Evolutionary conservation across 2,113 vertebrate genomes (phyloP).

Genomic region (Ibidorhyncha struthersii): DNA sequence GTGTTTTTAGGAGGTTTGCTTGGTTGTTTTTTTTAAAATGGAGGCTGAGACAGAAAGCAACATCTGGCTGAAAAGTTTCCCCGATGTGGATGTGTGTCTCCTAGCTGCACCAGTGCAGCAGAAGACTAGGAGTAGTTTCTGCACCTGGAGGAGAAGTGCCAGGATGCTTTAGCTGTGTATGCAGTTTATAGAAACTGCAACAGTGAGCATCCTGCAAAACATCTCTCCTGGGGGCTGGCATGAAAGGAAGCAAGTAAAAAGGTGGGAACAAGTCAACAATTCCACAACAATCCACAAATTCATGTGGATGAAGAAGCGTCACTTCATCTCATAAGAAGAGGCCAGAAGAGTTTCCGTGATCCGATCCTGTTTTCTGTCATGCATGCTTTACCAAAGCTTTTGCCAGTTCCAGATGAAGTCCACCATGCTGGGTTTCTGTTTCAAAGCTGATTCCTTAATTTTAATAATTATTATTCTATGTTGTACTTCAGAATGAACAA

Average conservation of each 20-base stretch:
- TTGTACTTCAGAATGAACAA: not conserved
- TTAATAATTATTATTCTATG: not conserved
- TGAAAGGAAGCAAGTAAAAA: rapidly evolving
- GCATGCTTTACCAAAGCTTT: not conserved
- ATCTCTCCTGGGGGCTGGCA: not conserved
- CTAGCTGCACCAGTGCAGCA: not conserved
- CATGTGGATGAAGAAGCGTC: not conserved
- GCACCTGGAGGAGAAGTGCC: rapidly evolving
- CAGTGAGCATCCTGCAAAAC: not conserved
- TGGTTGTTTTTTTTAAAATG: not conserved
- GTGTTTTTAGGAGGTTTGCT: not conserved
- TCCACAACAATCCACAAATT: too few species aligned
- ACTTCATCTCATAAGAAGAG: not conserved
- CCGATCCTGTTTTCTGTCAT: not conserved
- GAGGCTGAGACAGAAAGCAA: not conserved
- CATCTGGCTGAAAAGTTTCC: not conserved
- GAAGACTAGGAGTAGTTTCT: not conserved
- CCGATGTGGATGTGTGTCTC: not conserved
- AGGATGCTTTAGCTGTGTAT: not conserved
- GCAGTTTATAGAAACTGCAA: not conserved
- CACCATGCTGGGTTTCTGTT: not conserved
- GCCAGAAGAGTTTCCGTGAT: not conserved
- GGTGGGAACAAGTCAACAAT: not conserved
- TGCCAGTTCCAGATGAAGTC: not conserved
- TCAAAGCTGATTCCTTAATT: not conserved